Base-by-base conservation (phyloP, 2,888 invertebrate genomes). In the Pseudococcus viburni region DNA sequence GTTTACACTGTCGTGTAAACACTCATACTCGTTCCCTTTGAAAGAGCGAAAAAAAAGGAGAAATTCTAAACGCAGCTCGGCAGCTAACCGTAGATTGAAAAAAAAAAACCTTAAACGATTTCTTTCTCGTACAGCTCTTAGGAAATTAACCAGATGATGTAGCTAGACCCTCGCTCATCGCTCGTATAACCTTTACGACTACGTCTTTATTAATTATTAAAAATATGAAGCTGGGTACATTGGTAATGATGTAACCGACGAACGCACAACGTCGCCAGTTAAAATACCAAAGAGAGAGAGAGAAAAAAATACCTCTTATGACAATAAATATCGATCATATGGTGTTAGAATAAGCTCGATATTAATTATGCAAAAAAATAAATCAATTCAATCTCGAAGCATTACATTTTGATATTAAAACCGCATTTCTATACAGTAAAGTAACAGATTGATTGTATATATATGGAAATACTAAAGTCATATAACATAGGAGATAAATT, bases 141-240 rank as follows among this genome's bases (percentile, higher is more conserved):
- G 39, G 77, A 77, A 77, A 77, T 77, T 77, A 77, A 77, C 77
- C 77, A 77, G 77, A 77, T 77, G 77, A 77, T 39, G 77, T 64
- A 19, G 4, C 22, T 7, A 51, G 51, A 51, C 51, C 51, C 51
- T 51, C 51, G 51, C 51, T 51, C 51, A 51, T 51, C 51, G 15
- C 51, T 12, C 17, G 5, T 51, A 51, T 51, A 51, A 51, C 51
- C 51, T 51, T 51, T 51, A 5, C 51, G 51, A 51, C 64, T 8
- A 64, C 64, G 5, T 22, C 22, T 64, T 64, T 64, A 64, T 64
- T 64, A 64, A 64, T 64, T 64, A 64, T 64, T 64, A 51, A 51
- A 59, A 64, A 64, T 64, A 64, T 64, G 19, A 64, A 64, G 19
- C 9, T 64, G 8, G 6, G 15, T 59, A n/a, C 59, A n/a, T 64